Percentiles rank a stretch among this genome's conserved stretches.
Conservation (phyloP, 2,888 invertebrate species). For the Crematogaster levior region DNA sequence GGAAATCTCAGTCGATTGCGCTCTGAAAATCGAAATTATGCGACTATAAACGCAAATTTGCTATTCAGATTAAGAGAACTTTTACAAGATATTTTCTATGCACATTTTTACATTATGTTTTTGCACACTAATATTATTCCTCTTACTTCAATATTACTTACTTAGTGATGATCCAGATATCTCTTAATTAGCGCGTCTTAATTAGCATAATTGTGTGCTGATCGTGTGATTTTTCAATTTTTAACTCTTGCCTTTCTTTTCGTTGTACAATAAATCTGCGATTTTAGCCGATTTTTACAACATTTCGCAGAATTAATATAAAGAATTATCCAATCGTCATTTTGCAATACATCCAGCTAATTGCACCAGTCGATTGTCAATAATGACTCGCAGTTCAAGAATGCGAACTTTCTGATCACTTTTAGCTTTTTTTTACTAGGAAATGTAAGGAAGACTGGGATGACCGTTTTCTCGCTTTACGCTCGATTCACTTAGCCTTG, state of each 20-base stretch:
- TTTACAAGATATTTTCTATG: not conserved
- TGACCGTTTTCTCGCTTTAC: constrained; percentile 13
- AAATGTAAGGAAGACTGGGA: not conserved
- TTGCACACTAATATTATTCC: not conserved
- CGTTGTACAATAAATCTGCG: not conserved
- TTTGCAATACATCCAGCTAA: not conserved
- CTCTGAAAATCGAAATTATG: not conserved
- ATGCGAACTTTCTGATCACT: not conserved
- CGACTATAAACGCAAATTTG: not conserved
- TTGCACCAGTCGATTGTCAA: not conserved
- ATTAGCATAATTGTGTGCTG: not conserved
- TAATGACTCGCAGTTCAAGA: not conserved
- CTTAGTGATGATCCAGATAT: not conserved
- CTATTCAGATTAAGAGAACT: not conserved
- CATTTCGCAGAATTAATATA: too few relatives aligned
- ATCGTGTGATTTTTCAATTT: not conserved
- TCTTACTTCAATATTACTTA: not conserved
- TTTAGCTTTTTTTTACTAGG: not conserved
- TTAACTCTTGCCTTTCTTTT: not conserved
- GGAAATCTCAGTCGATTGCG: not conserved
- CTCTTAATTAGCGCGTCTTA: constrained; percentile 8
- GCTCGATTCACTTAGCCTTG: constrained; percentile 1
- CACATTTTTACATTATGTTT: not conserved
- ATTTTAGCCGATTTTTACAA: not conserved
- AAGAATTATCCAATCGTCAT: not conserved